Evolutionary conservation across 2,113 vertebrate genomes (phyloP).

Genomic region (Sebastes fasciatus): DNA sequence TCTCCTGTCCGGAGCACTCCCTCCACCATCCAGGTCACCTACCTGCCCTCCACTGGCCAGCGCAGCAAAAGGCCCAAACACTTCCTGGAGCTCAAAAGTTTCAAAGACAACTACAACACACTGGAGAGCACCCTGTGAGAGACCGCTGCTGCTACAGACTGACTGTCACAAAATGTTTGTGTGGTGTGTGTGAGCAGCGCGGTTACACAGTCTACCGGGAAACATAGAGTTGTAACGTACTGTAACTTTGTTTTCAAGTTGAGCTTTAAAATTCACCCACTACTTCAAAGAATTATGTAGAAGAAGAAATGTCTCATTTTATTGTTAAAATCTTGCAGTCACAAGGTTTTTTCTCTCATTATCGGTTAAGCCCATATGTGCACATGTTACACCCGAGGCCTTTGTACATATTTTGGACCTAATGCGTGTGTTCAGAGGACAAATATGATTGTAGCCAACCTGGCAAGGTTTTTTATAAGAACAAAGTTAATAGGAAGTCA

Average conservation of each 20-base stretch:
- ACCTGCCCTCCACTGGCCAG: constrained; percentile 94
- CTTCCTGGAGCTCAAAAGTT: constrained; percentile 97
- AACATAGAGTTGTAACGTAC: not conserved
- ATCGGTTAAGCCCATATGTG: not conserved
- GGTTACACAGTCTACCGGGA: not conserved
- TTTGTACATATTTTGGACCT: constrained; percentile 40
- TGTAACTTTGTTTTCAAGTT: not conserved
- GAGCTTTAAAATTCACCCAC: not conserved
- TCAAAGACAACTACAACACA: constrained; percentile 99
- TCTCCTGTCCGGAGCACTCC: constrained; percentile 81
- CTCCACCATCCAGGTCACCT: constrained; percentile 97
- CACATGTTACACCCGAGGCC: not conserved
- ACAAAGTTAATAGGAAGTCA: constrained; percentile 3
- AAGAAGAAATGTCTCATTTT: not conserved
- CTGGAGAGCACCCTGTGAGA: constrained; percentile 94
- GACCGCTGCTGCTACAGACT: not conserved
- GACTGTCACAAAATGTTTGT: not conserved
- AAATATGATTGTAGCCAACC: constrained; percentile 40
- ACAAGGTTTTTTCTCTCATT: not conserved
- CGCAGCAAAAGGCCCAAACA: constrained; percentile 98
- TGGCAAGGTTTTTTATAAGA: constrained; percentile 42
- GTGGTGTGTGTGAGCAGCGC: not conserved
- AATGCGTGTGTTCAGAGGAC: constrained; percentile 26
- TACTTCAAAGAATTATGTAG: not conserved
- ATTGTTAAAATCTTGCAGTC: not conserved